Conservation (phyloP, 2,113 vertebrate genomes). For the Lethenteron camtschaticum region DNA sequence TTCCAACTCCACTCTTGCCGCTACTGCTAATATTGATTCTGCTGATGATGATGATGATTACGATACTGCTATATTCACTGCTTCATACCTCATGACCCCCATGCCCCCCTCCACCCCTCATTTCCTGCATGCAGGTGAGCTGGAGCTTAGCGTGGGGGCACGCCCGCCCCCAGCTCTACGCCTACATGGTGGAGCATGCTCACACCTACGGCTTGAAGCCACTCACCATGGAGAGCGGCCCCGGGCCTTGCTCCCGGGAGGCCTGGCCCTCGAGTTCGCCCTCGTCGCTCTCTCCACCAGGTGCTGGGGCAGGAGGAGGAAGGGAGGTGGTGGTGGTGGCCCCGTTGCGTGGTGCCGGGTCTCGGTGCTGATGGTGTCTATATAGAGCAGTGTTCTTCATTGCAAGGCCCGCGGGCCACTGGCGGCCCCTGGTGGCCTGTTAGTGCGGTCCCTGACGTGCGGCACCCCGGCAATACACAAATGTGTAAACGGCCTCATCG, state of each 20-base stretch:
- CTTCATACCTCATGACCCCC: background rate
- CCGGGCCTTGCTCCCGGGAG: slow-evolving; percentile 33
- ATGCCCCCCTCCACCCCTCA: no score
- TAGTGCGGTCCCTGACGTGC: no score
- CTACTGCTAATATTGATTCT: background rate
- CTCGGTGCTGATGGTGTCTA: no score
- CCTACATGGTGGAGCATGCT: slow-evolving; percentile 85
- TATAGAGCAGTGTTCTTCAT: no score
- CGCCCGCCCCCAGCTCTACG: slow-evolving; percentile 83
- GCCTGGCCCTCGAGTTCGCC: slow-evolving; percentile 66
- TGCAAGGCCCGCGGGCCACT: no score
- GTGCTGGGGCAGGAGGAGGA: slow-evolving; percentile 17
- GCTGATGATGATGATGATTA: background rate
- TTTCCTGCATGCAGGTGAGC: slow-evolving; percentile 25
- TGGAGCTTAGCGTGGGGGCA: slow-evolving; percentile 70
- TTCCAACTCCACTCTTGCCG: no score
- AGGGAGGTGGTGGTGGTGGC: no score
- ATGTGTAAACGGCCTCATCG: no score
- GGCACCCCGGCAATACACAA: no score
- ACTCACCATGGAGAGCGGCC: slow-evolving; percentile 38
- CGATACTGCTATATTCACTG: background rate
- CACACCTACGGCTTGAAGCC: slow-evolving; percentile 88
- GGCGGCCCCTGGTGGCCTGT: no score
- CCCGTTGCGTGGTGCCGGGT: no score
- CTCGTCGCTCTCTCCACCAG: slow-evolving; percentile 87